Conservation (phyloP, 2,888 invertebrate species). For the Agriopis leucophaearia region DNA sequence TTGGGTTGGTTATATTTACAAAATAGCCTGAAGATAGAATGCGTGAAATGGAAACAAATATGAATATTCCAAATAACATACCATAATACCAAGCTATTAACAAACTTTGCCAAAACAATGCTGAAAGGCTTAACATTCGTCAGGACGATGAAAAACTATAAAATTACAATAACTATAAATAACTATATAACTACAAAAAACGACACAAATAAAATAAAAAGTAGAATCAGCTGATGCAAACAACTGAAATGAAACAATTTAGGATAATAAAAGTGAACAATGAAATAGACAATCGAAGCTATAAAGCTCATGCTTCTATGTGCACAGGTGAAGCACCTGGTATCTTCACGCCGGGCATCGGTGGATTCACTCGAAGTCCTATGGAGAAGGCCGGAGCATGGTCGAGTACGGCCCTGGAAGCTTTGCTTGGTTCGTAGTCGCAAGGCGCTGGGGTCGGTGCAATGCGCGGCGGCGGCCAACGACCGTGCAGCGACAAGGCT, state of each 20-base stretch:
- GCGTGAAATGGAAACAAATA: too few relatives aligned
- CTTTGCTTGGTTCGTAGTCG: conserved; percentile 94
- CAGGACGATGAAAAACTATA: background rate
- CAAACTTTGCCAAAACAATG: background rate
- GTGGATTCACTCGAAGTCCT: conserved; percentile 83
- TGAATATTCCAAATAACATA: too few relatives aligned
- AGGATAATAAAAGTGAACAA: background rate
- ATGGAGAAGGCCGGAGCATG: conserved; percentile 88
- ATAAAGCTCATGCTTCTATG: conserved; percentile 31
- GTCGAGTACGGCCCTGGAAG: conserved; percentile 83
- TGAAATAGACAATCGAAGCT: conserved; percentile 5
- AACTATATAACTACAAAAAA: background rate
- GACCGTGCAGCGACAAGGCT: conserved; percentile 92
- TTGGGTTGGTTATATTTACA: too few relatives aligned
- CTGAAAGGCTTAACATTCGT: background rate
- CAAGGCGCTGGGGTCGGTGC: conserved; percentile 94
- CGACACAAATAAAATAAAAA: background rate
- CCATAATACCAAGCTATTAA: too few relatives aligned
- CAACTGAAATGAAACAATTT: background rate
- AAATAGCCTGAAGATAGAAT: too few relatives aligned
- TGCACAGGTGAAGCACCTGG: conserved; percentile 79
- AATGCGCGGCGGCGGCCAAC: conserved; percentile 89
- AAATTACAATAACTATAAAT: too few relatives aligned
- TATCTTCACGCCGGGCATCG: conserved; percentile 74
- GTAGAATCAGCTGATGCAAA: background rate